Evolutionary conservation across 2,113 vertebrate species (phyloP).

Genomic region (Pomatorhinus ruficollis): DNA sequence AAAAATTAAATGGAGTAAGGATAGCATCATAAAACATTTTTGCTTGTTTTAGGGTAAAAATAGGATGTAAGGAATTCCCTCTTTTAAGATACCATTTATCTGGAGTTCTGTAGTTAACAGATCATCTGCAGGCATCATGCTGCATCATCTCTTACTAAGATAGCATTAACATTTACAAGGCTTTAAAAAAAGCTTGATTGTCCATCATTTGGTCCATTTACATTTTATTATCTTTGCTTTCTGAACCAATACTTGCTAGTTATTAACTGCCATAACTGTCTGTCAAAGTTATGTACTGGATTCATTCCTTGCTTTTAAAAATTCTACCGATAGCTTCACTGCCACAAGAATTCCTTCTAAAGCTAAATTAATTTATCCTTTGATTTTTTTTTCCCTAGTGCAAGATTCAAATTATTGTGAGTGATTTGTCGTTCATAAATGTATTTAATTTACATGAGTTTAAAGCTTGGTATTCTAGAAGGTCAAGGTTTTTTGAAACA

Average conservation of each 20-base stretch:
- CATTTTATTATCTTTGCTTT: background rate
- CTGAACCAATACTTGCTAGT: background rate
- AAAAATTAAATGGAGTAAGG: background rate
- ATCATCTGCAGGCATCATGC: background rate
- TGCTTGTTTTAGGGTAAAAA: background rate
- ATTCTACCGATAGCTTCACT: background rate
- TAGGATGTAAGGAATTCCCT: background rate
- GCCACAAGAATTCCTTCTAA: background rate
- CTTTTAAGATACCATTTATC: background rate
- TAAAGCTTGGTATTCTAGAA: background rate
- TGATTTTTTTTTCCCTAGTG: background rate
- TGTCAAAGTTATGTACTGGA: background rate
- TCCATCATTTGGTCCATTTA: background rate
- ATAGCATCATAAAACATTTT: background rate
- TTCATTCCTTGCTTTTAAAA: background rate
- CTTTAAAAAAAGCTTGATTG: background rate
- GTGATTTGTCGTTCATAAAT: background rate
- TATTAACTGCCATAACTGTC: background rate
- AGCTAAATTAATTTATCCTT: background rate
- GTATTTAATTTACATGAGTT: background rate
- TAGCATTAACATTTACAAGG: background rate
- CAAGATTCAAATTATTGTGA: background rate
- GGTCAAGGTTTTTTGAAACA: background rate
- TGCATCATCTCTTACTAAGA: background rate
- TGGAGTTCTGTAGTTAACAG: background rate